Evolutionary conservation across 2,113 vertebrate genomes (phyloP), one percentile per base, ranked within the genome.

Genomic region (Malaclemys terrapin): DNA sequence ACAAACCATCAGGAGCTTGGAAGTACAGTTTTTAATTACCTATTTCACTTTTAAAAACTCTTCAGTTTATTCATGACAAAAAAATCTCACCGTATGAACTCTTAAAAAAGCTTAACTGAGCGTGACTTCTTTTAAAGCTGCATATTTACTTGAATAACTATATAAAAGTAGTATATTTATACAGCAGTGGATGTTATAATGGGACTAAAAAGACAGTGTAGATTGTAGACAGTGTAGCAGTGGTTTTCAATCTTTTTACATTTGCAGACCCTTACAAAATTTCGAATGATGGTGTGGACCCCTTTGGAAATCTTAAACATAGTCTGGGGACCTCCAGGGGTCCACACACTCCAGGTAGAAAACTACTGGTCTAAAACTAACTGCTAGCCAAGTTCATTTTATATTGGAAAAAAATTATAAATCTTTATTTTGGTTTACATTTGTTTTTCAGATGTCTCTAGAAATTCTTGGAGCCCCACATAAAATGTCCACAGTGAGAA

Each of bases 391-490:
- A 62, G 49, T 89, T 80, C 16, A 35, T 29, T 22, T 84, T 89
- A 82, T 56, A n/a, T 5, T 42, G 78, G 16, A 38, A 56, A 86
- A 95, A 54, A 93, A 85, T 11, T 45, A 16, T 1, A 62, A 85
- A 82, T 85, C 14, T 72, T 80, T 65, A 31, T 7, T 27, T 72
- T 84, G 7, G 89, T 87, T 72, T 91, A 27, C 84, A 38, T 97
- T 95, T 72, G 35, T 79, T 85, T 90, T 95, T 93, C 96, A 98
- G 97, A 3, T 49, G 19, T 81, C 72, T 91, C 45, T 20, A 80
- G 94, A 95, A 89, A 11, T 57, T 29, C 12, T 45, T 91, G 96
- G 81, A 92, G 35, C 8, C 49, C 7, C 81, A 45, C 87, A 84
- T 56, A 84, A 35, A 56, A 29, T 11, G 13, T 54, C 97, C 92